A percentile compares a stretch with the other conserved stretches of the same genome.
phyloP scores from a whole-genome alignment of 2,888 invertebrate genomes.

The Lottia scabra region DNA sequence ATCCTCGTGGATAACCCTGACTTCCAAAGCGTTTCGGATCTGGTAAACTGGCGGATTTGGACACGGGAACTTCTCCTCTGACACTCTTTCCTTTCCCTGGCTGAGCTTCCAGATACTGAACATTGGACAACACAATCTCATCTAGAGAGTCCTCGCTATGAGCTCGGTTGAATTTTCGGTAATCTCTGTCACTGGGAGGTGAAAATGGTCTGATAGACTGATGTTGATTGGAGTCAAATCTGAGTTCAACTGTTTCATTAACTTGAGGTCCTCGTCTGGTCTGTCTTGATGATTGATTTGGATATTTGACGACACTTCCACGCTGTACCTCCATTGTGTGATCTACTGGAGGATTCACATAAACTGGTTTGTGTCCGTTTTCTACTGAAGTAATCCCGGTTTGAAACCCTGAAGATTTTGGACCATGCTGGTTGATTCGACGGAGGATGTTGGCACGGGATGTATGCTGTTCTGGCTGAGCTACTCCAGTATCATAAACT shows the following conservation, averaged over 20 bases:
- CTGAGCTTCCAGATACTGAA: conserved; percentile 59
- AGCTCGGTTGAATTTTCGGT: conserved; percentile 22
- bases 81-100: conserved; percentile 44
- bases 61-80: conserved; percentile 20
- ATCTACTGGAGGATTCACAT: conserved; percentile 21
- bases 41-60: conserved; percentile 34
- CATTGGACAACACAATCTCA: conserved; percentile 59
- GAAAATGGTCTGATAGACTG: conserved; percentile 23
- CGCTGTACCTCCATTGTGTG: conserved; percentile 24
- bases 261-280: conserved; percentile 16
- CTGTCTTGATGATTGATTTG: not conserved
- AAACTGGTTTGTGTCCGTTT: conserved; percentile 7
- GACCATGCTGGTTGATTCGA: not conserved
- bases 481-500: conserved; percentile 22
- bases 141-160: conserved; percentile 60
- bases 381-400: not conserved
- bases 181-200: conserved; percentile 15
- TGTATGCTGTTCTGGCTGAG: conserved; percentile 10
- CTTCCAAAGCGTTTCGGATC: conserved; percentile 24
- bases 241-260: conserved; percentile 33
- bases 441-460: conserved; percentile 3
- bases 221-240: conserved; percentile 25
- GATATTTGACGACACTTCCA: conserved; percentile 17
- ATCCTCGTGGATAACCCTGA: not conserved
- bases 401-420: not conserved